Conservation (phyloP, 2,113 vertebrate genomes). For the Cynopterus brachyotis region DNA sequence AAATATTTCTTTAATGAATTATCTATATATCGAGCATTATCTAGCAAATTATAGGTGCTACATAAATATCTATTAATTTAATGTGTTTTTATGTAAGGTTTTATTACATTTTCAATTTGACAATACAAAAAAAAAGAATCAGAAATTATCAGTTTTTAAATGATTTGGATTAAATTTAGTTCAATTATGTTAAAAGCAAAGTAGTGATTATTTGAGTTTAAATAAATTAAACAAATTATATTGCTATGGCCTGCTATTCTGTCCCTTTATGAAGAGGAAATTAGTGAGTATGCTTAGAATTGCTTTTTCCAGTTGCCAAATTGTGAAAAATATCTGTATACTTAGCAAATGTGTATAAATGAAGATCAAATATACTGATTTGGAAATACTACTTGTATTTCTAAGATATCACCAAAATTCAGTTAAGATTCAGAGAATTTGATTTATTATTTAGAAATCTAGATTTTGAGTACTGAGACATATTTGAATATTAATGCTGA, state of each 20-base stretch:
- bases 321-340: neutral
- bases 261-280: neutral
- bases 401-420: neutral
- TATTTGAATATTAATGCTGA: neutral
- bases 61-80: neutral
- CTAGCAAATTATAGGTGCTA: neutral
- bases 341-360: neutral
- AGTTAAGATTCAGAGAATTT: neutral
- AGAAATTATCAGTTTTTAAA: neutral
- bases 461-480: neutral
- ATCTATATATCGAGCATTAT: neutral
- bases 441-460: neutral
- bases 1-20: neutral
- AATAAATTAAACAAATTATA: neutral
- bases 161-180: neutral
- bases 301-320: neutral
- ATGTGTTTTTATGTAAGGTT: neutral
- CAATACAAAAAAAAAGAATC: neutral
- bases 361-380: neutral
- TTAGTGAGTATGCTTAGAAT: neutral
- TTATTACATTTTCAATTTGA: neutral
- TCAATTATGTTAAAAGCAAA: neutral
- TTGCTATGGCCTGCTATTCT: neutral
- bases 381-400: neutral
- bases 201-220: neutral